A percentile compares a stretch with the other conserved stretches of the same genome.
Evolutionary conservation across 2,888 invertebrate species (phyloP).

Genomic region (Heliconius ismenius): DNA sequence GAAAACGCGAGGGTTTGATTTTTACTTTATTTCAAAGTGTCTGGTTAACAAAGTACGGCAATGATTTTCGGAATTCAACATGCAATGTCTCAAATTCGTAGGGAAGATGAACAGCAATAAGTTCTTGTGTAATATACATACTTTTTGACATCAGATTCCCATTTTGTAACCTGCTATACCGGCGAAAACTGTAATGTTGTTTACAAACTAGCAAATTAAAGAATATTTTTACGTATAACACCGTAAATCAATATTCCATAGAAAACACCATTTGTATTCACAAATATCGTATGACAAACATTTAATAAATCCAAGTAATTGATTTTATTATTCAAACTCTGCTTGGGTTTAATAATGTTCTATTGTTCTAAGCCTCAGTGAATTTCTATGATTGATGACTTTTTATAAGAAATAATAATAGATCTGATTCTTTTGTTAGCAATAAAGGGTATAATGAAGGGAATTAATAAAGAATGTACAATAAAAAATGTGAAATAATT

Average conservation of each 20-base stretch:
- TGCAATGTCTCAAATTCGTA: background rate
- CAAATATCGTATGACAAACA: slow-evolving; percentile 17
- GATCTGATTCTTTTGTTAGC: slow-evolving; percentile 8
- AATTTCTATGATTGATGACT: slow-evolving; percentile 18
- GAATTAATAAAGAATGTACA: background rate
- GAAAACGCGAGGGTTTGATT: background rate
- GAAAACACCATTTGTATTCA: background rate
- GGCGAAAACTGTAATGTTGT: no score
- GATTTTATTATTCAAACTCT: slow-evolving; percentile 13
- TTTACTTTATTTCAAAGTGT: background rate
- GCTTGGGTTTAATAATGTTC: slow-evolving; percentile 10
- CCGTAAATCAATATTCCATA: background rate
- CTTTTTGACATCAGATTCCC: no score
- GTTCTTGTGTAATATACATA: no score
- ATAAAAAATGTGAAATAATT: slow-evolving; percentile 4
- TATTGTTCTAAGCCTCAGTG: slow-evolving; percentile 17
- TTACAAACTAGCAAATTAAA: no score
- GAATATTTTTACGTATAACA: background rate
- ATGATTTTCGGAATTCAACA: background rate
- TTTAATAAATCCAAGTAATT: background rate
- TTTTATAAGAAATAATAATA: slow-evolving; percentile 21
- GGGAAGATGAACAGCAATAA: no score
- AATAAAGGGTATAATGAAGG: slow-evolving; percentile 25
- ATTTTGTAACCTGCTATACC: no score
- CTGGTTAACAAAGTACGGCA: background rate